phyloP scores from a whole-genome alignment of 2,888 invertebrate species.

The Drosophila leonis region DNA sequence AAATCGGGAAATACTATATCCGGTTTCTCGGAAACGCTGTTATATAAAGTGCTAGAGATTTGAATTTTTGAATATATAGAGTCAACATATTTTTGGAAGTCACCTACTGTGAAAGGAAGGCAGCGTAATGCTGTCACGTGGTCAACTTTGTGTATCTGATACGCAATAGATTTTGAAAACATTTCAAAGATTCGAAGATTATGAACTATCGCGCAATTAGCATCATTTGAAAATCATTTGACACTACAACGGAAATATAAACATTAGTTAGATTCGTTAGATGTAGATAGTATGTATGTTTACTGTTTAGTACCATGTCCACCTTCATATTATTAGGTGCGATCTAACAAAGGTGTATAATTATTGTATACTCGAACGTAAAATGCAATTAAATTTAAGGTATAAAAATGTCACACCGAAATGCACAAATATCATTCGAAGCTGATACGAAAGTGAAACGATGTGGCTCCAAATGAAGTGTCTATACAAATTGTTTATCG shows the following conservation, averaged over 20 bases:
- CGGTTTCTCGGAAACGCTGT: too few relatives aligned
- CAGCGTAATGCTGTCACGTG: background rate
- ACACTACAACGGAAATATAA: background rate
- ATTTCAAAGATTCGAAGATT: background rate
- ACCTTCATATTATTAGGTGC: background rate
- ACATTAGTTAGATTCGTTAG: background rate
- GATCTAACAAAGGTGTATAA: background rate
- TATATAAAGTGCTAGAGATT: too few relatives aligned
- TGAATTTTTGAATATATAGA: too few relatives aligned
- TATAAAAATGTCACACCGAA: background rate
- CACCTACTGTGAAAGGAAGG: background rate
- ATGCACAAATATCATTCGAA: background rate
- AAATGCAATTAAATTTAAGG: background rate
- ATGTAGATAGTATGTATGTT: background rate
- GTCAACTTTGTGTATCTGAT: background rate
- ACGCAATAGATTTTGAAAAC: background rate
- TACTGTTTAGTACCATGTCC: background rate
- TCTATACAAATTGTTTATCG: too few relatives aligned
- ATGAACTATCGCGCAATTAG: background rate
- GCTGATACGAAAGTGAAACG: background rate
- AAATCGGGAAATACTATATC: too few relatives aligned
- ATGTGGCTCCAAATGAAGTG: constrained; percentile 1
- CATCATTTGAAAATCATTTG: background rate
- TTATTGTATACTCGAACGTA: background rate
- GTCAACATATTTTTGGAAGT: too few relatives aligned